Evolutionary conservation across 2,113 vertebrate genomes (phyloP), one percentile per base, ranked within the genome.

Genomic region (Rynchops niger): DNA sequence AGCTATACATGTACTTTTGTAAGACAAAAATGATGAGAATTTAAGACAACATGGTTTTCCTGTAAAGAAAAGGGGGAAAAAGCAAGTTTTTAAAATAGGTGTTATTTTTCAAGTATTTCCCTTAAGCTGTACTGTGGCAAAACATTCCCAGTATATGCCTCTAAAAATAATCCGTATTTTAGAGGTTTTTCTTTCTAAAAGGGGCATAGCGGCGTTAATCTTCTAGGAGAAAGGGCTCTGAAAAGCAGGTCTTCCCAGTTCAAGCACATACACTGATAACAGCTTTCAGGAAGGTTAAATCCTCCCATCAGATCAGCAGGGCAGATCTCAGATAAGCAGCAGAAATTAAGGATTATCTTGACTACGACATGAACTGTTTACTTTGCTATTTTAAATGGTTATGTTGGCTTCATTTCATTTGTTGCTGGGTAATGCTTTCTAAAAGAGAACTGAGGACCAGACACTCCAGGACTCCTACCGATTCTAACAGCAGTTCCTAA

Each of bases 331-430:
- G 90, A 92, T 96, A 96, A 96, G 93, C 89, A 86, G 79, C 73
- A 96, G 87, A 96, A 97, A 97, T 96, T 95, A 93, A 96, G 92
- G 95, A 96, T 96, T 97, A 97, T 95, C 95, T 97, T 96, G 89
- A 81, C 95, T 94, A 94, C 30, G 19, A 74, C 95, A 97, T 32
- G 87, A 85, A 96, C 94, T 96, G 93, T 96, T 95, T 95, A 93
- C 94, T 95, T 94, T 82, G 90, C 95, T 95, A 93, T 95, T 97
- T 97, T 81, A 95, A 95, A 96, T 81, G 67, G 65, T 92, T 93
- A 22, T 73, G 50, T 66, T 88, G 82, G 88, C 86, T 96, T 73
- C 62, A 69, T 85, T 83, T 95, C 62, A 45, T 91, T 73, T 87
- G 86, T 93, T 93, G 78, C 36, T 12, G 82, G 73, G 86, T 73